Percentiles rank a stretch among this genome's conserved stretches.
Evolutionary conservation across 2,797 vertebrate species (phyloP).

Genomic region (Brachyrhaphis roseni): DNA sequence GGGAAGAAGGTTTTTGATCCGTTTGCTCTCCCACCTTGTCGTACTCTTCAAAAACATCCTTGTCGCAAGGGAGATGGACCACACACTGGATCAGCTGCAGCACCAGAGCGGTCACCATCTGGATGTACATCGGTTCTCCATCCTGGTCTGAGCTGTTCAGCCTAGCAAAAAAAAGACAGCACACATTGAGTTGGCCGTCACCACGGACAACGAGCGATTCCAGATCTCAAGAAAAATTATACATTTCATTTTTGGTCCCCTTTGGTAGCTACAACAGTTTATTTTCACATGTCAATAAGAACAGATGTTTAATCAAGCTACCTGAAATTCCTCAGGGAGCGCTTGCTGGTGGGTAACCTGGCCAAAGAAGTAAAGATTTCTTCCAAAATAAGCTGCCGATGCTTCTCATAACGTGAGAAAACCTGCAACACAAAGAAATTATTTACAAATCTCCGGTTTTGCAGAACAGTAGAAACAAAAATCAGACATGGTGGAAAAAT

Average conservation of each 20-base stretch:
- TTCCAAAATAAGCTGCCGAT: conserved; percentile 95
- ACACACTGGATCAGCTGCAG: conserved; percentile 98
- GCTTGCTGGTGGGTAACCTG: conserved; percentile 96
- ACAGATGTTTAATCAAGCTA: conserved; percentile 58
- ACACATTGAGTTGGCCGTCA: background rate
- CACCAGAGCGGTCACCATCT: conserved; percentile 97
- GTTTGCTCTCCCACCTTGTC: conserved; percentile 85
- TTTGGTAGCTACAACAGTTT: background rate
- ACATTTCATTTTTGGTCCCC: background rate
- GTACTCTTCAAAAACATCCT: conserved; percentile 86
- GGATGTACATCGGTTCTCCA: conserved; percentile 96
- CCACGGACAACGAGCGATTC: background rate
- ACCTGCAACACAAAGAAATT: conserved; percentile 78
- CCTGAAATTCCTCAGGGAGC: conserved; percentile 98
- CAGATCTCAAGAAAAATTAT: background rate
- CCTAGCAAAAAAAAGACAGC: conserved; percentile 67
- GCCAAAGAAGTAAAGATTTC: conserved; percentile 98
- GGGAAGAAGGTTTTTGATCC: background rate
- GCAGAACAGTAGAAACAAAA: background rate
- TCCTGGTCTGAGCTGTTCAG: conserved; percentile 96
- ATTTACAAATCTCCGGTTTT: background rate
- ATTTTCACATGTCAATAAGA: conserved; percentile 2
- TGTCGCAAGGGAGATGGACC: conserved; percentile 92
- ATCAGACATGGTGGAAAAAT: background rate
- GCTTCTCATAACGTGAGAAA: conserved; percentile 97